Base-by-base conservation (phyloP, 2,113 vertebrate genomes). In the Menidia beryllina region DNA sequence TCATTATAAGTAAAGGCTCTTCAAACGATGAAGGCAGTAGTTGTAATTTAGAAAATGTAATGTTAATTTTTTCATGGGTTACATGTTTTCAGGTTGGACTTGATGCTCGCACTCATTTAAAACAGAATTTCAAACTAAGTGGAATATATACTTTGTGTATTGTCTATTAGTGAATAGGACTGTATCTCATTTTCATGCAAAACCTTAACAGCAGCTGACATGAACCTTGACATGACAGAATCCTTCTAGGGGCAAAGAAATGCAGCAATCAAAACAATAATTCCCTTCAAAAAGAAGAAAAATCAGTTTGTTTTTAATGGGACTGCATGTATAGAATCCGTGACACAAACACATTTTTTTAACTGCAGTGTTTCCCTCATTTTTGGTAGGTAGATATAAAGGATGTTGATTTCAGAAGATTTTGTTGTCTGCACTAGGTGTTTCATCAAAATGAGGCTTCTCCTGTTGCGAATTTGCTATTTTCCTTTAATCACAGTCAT, bases 401-500 rank as follows among this genome's bases (percentile, higher is more conserved):
- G 7, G 1, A 34, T 34, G 30, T 30, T 30, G 8, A 30, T 30
- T 30, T 30, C 8, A 10, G 10, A 34, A 47, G 15, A 41, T 17
- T 13, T 7, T 24, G 23, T 39, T 27, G 13, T 55, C 27, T 39
- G 7, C 52, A 20, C 49, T 34, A 67, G 65, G 65, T 39, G 26
- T 26, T 83, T 61, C 23, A 34, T 58, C 11, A 50, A 63, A 53
- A 2, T 14, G 9, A 51, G 14, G 20, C 25, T 24, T 48, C 30
- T 52, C 63, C 49, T 25, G 2, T 14, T 15, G 30, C 34, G 59
- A 64, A 13, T 45, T 57, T 43, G 5, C 24, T 4, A n/a, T 60
- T 69, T 26, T 8, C 38, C 23, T 57, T 12, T 55, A 15, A 51
- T 53, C 23, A 34, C 11, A 11, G n/a, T 68, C 41, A 63, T 61